Evolutionary conservation across 2,113 vertebrate genomes (phyloP), one percentile per base, ranked within the genome.

Genomic region (Arothron firmamentum): DNA sequence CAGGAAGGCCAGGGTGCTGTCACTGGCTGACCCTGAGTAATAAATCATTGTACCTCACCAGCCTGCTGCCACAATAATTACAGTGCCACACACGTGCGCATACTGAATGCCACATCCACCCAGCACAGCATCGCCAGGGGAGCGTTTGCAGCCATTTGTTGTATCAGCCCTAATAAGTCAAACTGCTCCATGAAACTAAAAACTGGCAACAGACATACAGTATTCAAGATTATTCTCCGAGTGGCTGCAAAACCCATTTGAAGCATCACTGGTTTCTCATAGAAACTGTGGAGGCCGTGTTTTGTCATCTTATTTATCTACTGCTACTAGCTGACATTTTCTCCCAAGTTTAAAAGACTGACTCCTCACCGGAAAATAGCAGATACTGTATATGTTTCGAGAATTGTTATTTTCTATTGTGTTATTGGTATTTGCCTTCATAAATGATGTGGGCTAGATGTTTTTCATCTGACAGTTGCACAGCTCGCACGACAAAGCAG

Each of bases 11-110:
- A 68, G 65, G 34, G 65, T 72, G 80, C 80, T 79, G 85, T 84
- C 84, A 80, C 67, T 52, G 74, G 63, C 74, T 87, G 79, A 90
- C 85, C 89, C 81, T 56, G 38, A 21, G 78, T 85, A 89, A 91
- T 91, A 90, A 87, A 92, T 88, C 89, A 87, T 72, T 76, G 60
- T 67, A 79, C 59, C 82, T 85, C 77, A 59, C 67, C 75, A 69
- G 68, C 74, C 72, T 65, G 63, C 72, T 63, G 28, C 61, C 64
- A 55, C 75, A 45, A 61, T 86, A 88, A 90, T 89, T 85, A 88
- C 71, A 52, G 75, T 73, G 62, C 61, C 58, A 77, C 70, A 69
- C 65, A 63, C 51, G 47, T 23, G 59, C 56, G 65, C 21, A 65
- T 51, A 42, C 60, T 51, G 46, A 73, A 77, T 45, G 41, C 57